phyloP scores from a whole-genome alignment of 2,113 vertebrate genomes.

The Callospermophilus lateralis region DNA sequence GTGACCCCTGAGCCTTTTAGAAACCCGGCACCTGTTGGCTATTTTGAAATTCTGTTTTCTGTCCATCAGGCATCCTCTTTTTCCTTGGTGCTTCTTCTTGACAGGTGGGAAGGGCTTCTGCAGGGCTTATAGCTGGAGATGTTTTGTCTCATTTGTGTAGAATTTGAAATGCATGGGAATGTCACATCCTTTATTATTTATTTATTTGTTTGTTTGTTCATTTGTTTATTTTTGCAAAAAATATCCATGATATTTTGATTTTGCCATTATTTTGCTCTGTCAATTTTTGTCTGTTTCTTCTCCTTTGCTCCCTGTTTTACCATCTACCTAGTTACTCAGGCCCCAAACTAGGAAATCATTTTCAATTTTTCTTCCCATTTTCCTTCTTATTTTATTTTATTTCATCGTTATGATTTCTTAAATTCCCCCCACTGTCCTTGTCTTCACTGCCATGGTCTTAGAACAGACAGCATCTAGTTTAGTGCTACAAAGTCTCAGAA shows the following conservation, averaged over 20 bases:
- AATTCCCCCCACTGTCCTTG: background rate
- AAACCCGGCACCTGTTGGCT: background rate
- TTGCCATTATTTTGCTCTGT: background rate
- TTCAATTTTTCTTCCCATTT: background rate
- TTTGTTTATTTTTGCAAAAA: background rate
- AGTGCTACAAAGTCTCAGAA: background rate
- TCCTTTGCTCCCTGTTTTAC: background rate
- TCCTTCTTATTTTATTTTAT: background rate
- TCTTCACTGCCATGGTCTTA: background rate
- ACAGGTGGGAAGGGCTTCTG: background rate
- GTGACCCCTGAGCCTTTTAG: too few relatives aligned
- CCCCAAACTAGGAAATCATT: background rate
- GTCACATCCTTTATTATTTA: background rate
- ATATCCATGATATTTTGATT: background rate
- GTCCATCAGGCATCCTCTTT: background rate
- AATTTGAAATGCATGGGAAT: background rate
- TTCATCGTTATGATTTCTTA: conserved; percentile 13
- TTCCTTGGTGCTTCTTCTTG: background rate
- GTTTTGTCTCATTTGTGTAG: background rate
- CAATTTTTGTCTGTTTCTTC: background rate
- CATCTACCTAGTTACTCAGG: background rate
- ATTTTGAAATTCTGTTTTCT: background rate
- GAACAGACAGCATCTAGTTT: background rate
- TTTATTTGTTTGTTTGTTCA: too few relatives aligned
- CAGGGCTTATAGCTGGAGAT: too few relatives aligned